Percentiles rank a stretch among this genome's conserved stretches.
These are phyloP conservation scores for Pedetes capensis DNA, from an alignment of 2,113 vertebrate genomes.

Conservation along the genomic window DNA sequence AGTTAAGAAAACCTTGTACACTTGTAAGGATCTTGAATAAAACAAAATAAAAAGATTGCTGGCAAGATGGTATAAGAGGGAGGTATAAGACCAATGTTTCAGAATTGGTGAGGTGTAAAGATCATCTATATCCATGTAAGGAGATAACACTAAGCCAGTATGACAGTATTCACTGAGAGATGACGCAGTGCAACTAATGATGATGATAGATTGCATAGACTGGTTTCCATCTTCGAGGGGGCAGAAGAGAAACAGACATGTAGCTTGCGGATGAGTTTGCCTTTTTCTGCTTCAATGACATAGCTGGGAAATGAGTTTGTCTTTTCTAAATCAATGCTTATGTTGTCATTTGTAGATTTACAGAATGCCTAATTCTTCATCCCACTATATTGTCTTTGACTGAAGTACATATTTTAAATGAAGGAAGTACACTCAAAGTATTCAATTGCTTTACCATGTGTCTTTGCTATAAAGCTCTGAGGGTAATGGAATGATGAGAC, in stretches of 20 bases:
- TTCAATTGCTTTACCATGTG: not conserved
- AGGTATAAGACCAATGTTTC: not conserved
- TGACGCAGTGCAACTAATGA: fast-evolving
- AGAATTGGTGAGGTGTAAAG: not conserved
- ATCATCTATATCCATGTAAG: not conserved
- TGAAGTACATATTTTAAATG: not conserved
- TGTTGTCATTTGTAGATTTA: not conserved
- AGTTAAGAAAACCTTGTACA: not conserved
- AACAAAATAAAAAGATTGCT: not conserved
- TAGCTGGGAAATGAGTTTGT: not conserved
- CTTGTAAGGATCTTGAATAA: not conserved
- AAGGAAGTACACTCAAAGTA: not conserved
- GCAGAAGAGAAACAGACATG: not conserved
- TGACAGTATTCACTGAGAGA: not conserved
- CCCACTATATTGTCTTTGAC: not conserved
- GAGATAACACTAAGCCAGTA: no score
- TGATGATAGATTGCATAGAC: not conserved
- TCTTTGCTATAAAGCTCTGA: not conserved
- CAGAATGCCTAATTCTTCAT: not conserved
- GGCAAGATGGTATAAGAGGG: not conserved
- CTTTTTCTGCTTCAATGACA: not conserved
- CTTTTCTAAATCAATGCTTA: not conserved
- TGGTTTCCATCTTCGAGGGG: not conserved
- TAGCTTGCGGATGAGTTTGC: not conserved
- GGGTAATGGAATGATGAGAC: not conserved